Evolutionary conservation across 2,113 vertebrate genomes (phyloP).

Genomic region (zebrafish (Danio rerio)): DNA sequence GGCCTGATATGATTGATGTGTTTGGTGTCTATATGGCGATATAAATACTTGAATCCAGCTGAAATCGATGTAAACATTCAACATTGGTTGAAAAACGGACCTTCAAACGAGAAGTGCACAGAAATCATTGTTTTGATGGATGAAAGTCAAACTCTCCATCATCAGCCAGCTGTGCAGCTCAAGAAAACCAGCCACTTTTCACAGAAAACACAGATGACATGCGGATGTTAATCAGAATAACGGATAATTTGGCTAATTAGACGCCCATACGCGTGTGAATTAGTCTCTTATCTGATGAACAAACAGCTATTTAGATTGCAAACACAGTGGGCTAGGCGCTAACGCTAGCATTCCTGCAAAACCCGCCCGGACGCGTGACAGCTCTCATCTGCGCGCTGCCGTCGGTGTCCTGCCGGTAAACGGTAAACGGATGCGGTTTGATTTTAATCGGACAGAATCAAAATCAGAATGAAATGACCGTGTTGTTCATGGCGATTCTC

Average conservation of each 20-base stretch:
- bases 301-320: constrained; percentile 1
- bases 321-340: constrained; percentile 12
- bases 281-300: neutral
- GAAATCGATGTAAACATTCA: neutral
- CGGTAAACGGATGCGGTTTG: neutral
- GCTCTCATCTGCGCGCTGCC: constrained; percentile 19
- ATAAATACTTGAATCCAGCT: constrained; percentile 3
- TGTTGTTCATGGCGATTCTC: constrained; percentile 34
- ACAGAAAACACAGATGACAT: constrained; percentile 8
- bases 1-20: constrained; percentile 31
- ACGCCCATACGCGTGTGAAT: neutral
- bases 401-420: constrained; percentile 6
- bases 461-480: neutral
- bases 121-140: constrained; percentile 8
- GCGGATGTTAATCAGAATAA: neutral
- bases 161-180: constrained; percentile 27
- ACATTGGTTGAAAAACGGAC: constrained; percentile 19
- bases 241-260: neutral
- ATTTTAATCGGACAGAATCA: neutral
- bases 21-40: neutral
- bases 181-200: neutral
- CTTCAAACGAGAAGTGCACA: constrained; percentile 5
- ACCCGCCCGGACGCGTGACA: neutral
- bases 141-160: constrained; percentile 36
- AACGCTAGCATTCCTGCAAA: constrained; percentile 32